phyloP scores from a whole-genome alignment of 2,797 vertebrate species.

The Lithobates pipiens region DNA sequence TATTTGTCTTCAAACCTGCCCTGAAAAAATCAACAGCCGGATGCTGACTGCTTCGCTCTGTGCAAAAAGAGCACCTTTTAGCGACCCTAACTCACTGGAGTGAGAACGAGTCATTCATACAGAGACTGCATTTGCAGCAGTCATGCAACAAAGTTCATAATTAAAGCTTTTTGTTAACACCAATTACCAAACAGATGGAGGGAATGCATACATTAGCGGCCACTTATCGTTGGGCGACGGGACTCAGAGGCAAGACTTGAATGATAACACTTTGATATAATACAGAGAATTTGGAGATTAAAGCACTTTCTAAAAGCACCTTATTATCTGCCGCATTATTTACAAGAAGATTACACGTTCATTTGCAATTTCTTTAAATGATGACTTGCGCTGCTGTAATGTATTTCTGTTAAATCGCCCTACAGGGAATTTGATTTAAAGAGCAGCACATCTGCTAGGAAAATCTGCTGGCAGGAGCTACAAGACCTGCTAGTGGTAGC shows the following conservation, averaged over 20 bases:
- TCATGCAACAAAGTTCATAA: neutral
- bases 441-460: neutral
- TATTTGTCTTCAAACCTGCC: too few species aligned
- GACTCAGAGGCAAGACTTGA: neutral
- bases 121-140: too few species aligned
- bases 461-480: neutral
- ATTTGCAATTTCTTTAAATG: conserved; percentile 54
- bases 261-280: conserved; percentile 4
- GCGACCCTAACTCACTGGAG: too few species aligned
- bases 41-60: too few species aligned
- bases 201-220: neutral
- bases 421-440: conserved; percentile 18
- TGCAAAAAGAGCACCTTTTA: too few species aligned
- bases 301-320: neutral
- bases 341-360: conserved; percentile 46
- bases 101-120: too few species aligned
- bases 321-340: conserved; percentile 7
- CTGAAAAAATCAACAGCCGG: too few species aligned
- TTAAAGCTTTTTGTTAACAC: neutral
- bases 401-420: neutral
- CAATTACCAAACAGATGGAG: conserved; percentile 4
- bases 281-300: neutral
- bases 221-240: conserved; percentile 1
- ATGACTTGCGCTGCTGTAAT: neutral
- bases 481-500: too few species aligned